A percentile compares a stretch with the other conserved stretches of the same genome.
Conservation (phyloP, 2,888 invertebrate species). For the Lithosia quadra region DNA sequence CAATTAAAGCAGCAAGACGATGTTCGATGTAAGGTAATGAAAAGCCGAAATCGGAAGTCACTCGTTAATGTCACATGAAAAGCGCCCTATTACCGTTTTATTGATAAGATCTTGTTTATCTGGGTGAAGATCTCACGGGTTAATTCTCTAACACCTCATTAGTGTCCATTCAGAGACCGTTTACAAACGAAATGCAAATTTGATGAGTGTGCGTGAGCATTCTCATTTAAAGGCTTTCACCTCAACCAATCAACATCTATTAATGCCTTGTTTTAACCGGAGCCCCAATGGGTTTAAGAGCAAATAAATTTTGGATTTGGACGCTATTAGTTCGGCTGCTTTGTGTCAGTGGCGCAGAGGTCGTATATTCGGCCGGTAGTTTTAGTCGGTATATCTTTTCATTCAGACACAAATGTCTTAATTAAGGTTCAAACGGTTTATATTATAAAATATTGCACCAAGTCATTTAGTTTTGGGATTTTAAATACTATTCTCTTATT, state of each 20-base stretch:
- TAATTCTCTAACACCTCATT: constrained; percentile 84
- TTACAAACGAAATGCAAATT: constrained; percentile 83
- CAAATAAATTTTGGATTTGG: constrained; percentile 72
- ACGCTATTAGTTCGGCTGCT: constrained; percentile 70
- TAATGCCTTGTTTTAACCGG: constrained; percentile 65
- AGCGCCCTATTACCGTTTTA: constrained; percentile 65
- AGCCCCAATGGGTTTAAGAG: constrained; percentile 63
- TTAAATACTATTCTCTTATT: constrained; percentile 50
- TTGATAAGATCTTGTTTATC: constrained; percentile 75
- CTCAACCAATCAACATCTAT: constrained; percentile 74
- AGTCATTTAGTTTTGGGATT: constrained; percentile 53
- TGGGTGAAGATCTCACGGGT: constrained; percentile 72
- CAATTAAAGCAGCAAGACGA: constrained; percentile 57
- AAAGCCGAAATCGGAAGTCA: constrained; percentile 71
- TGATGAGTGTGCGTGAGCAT: constrained; percentile 74
- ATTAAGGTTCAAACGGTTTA: constrained; percentile 75
- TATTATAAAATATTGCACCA: constrained; percentile 67
- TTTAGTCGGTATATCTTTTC: constrained; percentile 68
- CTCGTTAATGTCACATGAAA: constrained; percentile 69
- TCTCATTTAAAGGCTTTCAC: constrained; percentile 66
- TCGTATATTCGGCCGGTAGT: constrained; percentile 72
- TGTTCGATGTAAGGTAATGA: constrained; percentile 53
- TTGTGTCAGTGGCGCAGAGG: constrained; percentile 64
- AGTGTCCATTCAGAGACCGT: constrained; percentile 71
- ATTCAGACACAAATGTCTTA: constrained; percentile 73